Base-by-base conservation (phyloP, 2,888 invertebrate genomes). In the Punctoribates punctum region DNA sequence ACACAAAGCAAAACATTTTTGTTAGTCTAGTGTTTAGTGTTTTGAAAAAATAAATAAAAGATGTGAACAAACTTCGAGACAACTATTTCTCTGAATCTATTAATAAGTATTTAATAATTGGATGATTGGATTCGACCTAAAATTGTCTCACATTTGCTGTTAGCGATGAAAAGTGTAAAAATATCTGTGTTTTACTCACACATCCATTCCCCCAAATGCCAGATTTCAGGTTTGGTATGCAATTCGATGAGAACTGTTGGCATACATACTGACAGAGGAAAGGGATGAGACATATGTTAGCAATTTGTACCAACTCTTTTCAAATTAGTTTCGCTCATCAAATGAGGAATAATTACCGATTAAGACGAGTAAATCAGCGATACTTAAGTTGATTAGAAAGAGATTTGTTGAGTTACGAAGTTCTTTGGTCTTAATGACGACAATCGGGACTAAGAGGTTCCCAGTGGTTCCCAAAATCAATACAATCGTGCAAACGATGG, bases 351-450 rank as follows among this genome's bases (percentile, higher is more conserved):
- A 60, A 60, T 25, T 62, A 62, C 62, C 65, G 38, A 95, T 85
- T 80, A 96, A 85, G 81, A 96, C 94, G 87, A 94, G 90, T 81
- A 96, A 86, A 85, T 96, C 96, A 20, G 96, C 95, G 57, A 95
- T 89, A 83, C 94, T 94, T 82, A 96, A 86, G 85, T 96, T 96
- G 84, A 95, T 92, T 82, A 96, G 88, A 84, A 96, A 96, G 82
- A 94, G 93, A 84, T 96, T 96, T 78, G 96, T 96, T 75, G 95
- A 94, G 83, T 94, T 95, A 82, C 94, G 88, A 92, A 96, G 93
- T 83, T 96, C 94, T 83, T 93, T 93, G 73, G 93, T 93, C 84
- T 91, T 91, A 82, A 93, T 87, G 80, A 96, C 94, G 81, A 96
- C 95, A 82, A 94, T 89, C 48, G 94, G 94, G 83, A 95, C 96